Percentiles rank a stretch among this genome's conserved stretches.
Conservation (phyloP, 1,140 invertebrate species). For the Melanaphis sacchari region DNA sequence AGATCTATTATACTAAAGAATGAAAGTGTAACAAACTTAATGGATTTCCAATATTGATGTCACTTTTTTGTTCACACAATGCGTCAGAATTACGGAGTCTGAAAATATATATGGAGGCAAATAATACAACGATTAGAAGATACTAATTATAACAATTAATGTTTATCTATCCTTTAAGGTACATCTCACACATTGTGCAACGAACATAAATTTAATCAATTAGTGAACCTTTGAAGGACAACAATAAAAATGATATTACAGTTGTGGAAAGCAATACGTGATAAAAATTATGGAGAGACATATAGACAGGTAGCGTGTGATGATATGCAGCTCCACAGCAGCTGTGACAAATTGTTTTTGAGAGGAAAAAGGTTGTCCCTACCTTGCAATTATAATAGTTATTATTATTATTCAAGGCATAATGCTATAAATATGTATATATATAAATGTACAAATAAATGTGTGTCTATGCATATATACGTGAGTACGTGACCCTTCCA, state of each 20-base stretch:
- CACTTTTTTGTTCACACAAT: background rate
- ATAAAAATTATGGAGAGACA: background rate
- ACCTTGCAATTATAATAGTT: background rate
- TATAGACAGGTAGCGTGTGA: background rate
- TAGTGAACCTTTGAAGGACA: background rate
- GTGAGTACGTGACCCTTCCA: background rate
- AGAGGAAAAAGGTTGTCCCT: conserved; percentile 6
- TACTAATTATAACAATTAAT: background rate
- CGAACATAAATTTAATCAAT: background rate
- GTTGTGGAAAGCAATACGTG: background rate
- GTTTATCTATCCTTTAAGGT: background rate
- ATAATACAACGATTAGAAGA: background rate
- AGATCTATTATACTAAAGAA: background rate
- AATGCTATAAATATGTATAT: background rate
- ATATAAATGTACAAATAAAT: background rate
- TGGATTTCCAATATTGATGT: background rate
- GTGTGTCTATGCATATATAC: background rate
- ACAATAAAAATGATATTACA: background rate
- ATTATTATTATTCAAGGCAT: background rate
- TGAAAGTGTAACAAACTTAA: background rate
- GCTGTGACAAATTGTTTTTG: conserved; percentile 15
- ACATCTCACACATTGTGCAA: no score
- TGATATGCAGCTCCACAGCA: background rate
- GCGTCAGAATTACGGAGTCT: background rate
- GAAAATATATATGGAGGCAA: background rate